These are phyloP conservation scores for Enteromius fasciolatus DNA, from an alignment of 2,797 vertebrate species.

Conservation along the genomic window DNA sequence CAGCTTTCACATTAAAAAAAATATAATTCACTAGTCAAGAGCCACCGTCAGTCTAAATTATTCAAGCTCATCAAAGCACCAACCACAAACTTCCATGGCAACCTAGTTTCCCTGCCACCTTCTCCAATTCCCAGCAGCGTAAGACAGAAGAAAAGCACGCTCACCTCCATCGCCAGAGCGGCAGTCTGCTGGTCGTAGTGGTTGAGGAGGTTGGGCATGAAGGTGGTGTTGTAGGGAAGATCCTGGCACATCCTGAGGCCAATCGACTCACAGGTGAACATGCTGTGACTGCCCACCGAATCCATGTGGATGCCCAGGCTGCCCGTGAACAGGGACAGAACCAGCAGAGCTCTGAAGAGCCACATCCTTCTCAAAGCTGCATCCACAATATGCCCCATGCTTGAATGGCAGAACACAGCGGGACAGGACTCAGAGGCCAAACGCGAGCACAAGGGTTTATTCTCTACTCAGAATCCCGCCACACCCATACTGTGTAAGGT, in stretches of 20 bases:
- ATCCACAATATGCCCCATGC: conserved; percentile 40
- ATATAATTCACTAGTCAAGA: conserved; percentile 8
- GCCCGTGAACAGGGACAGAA: conserved; percentile 58
- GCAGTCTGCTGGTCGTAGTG: conserved; percentile 98
- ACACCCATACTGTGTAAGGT: conserved; percentile 50
- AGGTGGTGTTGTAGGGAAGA: conserved; percentile 95
- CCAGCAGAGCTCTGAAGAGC: conserved; percentile 44
- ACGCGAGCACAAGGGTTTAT: conserved; percentile 31
- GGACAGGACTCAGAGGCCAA: background rate
- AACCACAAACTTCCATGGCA: conserved; percentile 53
- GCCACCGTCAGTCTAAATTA: conserved; percentile 26
- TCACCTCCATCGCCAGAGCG: conserved; percentile 96
- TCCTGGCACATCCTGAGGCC: conserved; percentile 96
- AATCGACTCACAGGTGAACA: conserved; percentile 95
- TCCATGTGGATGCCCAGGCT: conserved; percentile 73
- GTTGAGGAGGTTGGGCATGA: conserved; percentile 98
- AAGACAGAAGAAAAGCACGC: background rate
- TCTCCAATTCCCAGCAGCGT: conserved; percentile 31
- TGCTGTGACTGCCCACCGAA: conserved; percentile 84
- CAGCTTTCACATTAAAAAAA: conserved; percentile 12
- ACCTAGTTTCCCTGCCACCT: conserved; percentile 39
- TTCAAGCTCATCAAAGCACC: conserved; percentile 34
- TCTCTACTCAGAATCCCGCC: conserved; percentile 44
- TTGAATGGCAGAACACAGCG: conserved; percentile 21
- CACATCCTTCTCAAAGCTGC: conserved; percentile 28